phyloP scores from a whole-genome alignment of 2,888 invertebrate genomes.

The Papilio elwesi region DNA sequence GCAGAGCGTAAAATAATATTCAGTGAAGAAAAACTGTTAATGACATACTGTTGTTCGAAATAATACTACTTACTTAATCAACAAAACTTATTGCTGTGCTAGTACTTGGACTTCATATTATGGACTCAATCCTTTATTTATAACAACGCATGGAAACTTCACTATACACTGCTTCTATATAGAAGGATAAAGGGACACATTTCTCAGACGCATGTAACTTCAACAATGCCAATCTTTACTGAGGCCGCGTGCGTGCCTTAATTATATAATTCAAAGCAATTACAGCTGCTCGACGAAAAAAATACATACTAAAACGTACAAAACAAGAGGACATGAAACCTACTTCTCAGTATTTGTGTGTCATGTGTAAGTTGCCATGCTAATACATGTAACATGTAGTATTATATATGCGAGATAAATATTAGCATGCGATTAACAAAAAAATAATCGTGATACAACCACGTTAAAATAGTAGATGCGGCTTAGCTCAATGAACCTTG shows the following conservation, averaged over 20 bases:
- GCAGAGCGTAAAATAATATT: no score
- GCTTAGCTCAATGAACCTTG: neutral
- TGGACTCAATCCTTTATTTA: neutral
- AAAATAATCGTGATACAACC: neutral
- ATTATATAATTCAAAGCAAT: slow-evolving; percentile 17
- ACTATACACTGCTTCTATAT: slow-evolving; percentile 2
- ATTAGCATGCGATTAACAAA: neutral
- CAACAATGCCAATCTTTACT: slow-evolving; percentile 7
- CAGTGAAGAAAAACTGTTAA: no score
- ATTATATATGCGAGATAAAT: no score
- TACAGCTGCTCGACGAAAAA: slow-evolving; percentile 1
- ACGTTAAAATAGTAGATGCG: neutral
- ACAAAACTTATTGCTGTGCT: neutral
- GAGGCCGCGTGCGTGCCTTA: slow-evolving; percentile 7
- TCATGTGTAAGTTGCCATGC: neutral
- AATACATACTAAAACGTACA: slow-evolving; percentile 12
- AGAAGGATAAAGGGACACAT: neutral
- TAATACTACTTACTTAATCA: neutral
- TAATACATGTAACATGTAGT: neutral
- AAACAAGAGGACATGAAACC: neutral
- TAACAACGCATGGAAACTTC: neutral
- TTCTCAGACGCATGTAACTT: neutral
- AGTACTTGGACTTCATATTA: neutral
- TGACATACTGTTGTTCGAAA: no score
- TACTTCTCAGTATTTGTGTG: neutral